Conservation (phyloP, 2,797 vertebrate genomes). For the Lithobates sylvaticus region DNA sequence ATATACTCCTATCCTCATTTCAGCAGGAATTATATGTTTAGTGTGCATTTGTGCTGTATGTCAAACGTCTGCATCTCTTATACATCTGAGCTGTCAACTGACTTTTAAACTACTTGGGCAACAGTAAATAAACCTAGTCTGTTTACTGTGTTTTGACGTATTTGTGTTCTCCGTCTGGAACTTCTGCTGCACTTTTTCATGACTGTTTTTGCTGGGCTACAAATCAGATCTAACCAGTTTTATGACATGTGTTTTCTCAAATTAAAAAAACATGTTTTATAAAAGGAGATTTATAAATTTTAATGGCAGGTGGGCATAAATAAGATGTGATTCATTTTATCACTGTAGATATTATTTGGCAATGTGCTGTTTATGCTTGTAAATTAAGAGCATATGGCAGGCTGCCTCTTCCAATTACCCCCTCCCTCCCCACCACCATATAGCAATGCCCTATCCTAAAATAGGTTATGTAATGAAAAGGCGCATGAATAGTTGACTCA, state of each 20-base stretch:
- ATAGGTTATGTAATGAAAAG: too few relatives aligned
- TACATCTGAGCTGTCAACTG: slow-evolving; percentile 6
- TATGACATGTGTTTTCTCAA: not conserved
- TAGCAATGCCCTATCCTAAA: too few relatives aligned
- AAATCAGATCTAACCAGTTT: not conserved
- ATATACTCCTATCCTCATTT: not conserved
- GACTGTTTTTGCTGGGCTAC: not conserved
- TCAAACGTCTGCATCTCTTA: not conserved
- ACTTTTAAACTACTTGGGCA: slow-evolving; percentile 2
- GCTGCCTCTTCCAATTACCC: too few relatives aligned
- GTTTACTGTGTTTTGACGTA: slow-evolving; percentile 16
- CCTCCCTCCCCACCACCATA: too few relatives aligned
- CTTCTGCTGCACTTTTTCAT: not conserved
- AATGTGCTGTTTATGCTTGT: too few relatives aligned
- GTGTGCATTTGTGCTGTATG: slow-evolving; percentile 1
- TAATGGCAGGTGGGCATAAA: too few relatives aligned
- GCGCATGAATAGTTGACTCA: too few relatives aligned
- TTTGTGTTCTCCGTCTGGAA: not conserved
- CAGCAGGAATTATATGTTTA: not conserved
- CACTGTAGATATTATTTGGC: too few relatives aligned
- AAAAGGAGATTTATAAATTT: too few relatives aligned
- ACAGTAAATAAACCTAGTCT: slow-evolving; percentile 9
- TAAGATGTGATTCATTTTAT: too few relatives aligned
- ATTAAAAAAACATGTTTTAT: too few relatives aligned
- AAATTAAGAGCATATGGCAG: too few relatives aligned